Conservation (phyloP, 2,113 vertebrate genomes). For the Todiramphus saurophagus region DNA sequence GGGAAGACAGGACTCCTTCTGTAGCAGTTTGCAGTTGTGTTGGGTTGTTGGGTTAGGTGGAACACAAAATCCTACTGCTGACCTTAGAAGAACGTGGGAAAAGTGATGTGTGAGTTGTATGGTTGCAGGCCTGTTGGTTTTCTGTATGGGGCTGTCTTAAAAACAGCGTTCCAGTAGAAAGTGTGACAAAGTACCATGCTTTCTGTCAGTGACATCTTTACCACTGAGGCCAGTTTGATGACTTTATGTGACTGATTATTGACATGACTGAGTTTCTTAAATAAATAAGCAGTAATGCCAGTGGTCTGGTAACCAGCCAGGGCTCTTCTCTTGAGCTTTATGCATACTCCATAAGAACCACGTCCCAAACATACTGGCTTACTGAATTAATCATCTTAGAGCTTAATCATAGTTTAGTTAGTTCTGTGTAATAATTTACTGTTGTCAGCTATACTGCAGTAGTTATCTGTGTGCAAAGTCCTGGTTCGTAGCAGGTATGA, state of each 20-base stretch:
- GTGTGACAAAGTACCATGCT: neutral
- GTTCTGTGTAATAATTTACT: slow-evolving; percentile 56
- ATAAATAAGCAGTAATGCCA: neutral
- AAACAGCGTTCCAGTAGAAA: neutral
- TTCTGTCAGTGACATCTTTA: neutral
- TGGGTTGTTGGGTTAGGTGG: neutral
- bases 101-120: neutral
- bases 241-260: neutral
- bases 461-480: slow-evolving; percentile 61
- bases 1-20: neutral
- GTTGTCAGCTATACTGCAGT: neutral
- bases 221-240: neutral
- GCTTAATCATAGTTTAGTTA: slow-evolving; percentile 24
- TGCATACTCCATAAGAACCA: neutral
- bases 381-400: neutral
- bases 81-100: neutral
- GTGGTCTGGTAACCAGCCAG: neutral
- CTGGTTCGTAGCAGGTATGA: neutral
- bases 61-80: neutral
- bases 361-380: neutral
- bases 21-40: neutral
- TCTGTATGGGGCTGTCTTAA: neutral
- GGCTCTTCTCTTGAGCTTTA: neutral
- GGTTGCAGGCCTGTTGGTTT: neutral
- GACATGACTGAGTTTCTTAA: neutral